Conservation (phyloP, 2,113 vertebrate species). For the Sarotherodon lohbergeri region DNA sequence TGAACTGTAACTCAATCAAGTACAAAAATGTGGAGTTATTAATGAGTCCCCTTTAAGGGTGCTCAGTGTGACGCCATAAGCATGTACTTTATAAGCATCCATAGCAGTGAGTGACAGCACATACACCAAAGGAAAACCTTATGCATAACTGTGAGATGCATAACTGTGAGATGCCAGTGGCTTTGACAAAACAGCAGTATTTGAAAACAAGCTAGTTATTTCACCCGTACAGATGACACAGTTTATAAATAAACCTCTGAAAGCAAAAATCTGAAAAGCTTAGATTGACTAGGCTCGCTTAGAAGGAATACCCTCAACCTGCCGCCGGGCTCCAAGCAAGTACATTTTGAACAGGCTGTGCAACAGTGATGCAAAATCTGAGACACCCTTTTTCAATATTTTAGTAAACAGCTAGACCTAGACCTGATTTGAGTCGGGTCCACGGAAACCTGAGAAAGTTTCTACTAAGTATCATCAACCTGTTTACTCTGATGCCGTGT, state of each 20-base stretch:
- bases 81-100: not conserved
- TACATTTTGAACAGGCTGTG: not conserved
- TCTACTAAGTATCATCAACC: not conserved
- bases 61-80: not conserved
- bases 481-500: not conserved
- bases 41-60: not conserved
- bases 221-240: not conserved
- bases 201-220: not conserved
- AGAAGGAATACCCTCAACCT: not conserved
- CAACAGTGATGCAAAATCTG: not conserved
- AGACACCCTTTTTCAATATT: not conserved
- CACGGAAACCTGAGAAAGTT: not conserved
- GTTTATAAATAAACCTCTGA: not conserved
- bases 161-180: not conserved
- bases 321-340: not conserved
- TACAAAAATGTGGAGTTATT: not conserved
- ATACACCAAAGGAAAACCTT: not conserved
- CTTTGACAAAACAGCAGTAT: not conserved
- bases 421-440: fast-evolving
- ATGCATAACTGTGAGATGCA: not conserved
- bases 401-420: not conserved
- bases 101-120: not conserved
- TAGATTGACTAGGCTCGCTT: not conserved
- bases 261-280: not conserved
- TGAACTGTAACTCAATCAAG: not conserved